These are phyloP conservation scores for Drosophila athabasca DNA, from an alignment of 1,140 invertebrate species.

Conservation along the genomic window DNA sequence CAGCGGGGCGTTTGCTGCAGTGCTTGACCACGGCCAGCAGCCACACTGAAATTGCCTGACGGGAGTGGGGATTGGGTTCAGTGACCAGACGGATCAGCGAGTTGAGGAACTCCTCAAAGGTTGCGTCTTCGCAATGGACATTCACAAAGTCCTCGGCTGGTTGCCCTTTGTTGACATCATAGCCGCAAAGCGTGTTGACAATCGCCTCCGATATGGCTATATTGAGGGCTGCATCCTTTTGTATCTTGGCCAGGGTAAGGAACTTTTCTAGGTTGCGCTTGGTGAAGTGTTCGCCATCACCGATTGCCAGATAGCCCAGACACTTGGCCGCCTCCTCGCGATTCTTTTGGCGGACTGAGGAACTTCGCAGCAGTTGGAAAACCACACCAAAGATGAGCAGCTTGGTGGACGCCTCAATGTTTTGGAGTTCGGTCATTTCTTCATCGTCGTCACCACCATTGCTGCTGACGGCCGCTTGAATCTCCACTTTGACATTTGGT, in stretches of 20 bases:
- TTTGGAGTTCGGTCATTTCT: constrained; percentile 66
- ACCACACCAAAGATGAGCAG: constrained; percentile 70
- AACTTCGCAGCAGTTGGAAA: constrained; percentile 71
- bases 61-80: constrained; percentile 92
- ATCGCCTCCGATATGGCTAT: constrained; percentile 83
- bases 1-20: constrained; percentile 88
- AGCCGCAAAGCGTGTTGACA: constrained; percentile 80
- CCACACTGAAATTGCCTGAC: constrained; percentile 91
- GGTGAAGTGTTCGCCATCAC: constrained; percentile 79
- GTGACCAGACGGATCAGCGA: constrained; percentile 88
- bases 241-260: constrained; percentile 66
- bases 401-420: constrained; percentile 69
- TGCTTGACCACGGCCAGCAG: constrained; percentile 92
- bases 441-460: constrained; percentile 64
- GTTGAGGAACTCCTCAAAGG: constrained; percentile 88
- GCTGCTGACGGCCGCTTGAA: constrained; percentile 45
- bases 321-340: constrained; percentile 79
- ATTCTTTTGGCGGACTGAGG: constrained; percentile 70
- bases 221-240: constrained; percentile 81
- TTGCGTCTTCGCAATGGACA: constrained; percentile 84
- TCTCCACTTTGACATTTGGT: constrained; percentile 76
- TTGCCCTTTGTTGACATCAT: constrained; percentile 84
- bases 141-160: constrained; percentile 87
- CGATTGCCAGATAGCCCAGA: constrained; percentile 79
- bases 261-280: constrained; percentile 78